Evolutionary conservation across 1,140 invertebrate genomes (phyloP), one percentile per base, ranked within the genome.

Genomic region (honey bee (Apis mellifera)): DNA sequence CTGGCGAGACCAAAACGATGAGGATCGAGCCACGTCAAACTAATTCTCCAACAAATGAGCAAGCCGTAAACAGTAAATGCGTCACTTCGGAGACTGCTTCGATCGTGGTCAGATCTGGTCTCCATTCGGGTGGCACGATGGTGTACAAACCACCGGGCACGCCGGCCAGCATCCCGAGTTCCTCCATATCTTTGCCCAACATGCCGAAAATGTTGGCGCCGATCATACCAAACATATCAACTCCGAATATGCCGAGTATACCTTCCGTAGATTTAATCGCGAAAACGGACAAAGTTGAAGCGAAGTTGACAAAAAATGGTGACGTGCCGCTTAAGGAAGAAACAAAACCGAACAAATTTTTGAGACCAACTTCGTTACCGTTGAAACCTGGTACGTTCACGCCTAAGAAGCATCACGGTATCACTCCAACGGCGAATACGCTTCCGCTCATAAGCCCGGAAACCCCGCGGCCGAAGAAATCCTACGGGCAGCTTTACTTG

Each of bases 391-490:
- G 96, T 9, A 97, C 96, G 5, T 97, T 97, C 89, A 96, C 96
- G 1, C 95, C 97, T 1, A 97, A 97, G 90, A 95, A 95, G 71
- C 96, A 97, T 90, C 96, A 97, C 85, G 97, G 97, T 0, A 96
- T 97, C 57, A 97, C 96, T 5, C 96, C 96, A 0, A 97, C 96
- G 64, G 96, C 96, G 13, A 97, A 97, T 82, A 97, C 97, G 26
- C 94, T 97, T 90, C 96, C 97, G 3, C 93, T 97, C 57, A 96
- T 97, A 52, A 98, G 97, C 86, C 98, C 98, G 0, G 98, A 99
- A 92, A 99, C 98, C 0, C 98, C 98, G 15, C 93, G 97, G 13
- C 97, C 97, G 0, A 97, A 96, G 59, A 98, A 98, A 90, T 96
- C 97, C n/a, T 98, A 97, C 86, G 96, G 97, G 15, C 97, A 98